Conservation (phyloP, 2,888 invertebrate genomes). For the Eugnorisma glareosa region DNA sequence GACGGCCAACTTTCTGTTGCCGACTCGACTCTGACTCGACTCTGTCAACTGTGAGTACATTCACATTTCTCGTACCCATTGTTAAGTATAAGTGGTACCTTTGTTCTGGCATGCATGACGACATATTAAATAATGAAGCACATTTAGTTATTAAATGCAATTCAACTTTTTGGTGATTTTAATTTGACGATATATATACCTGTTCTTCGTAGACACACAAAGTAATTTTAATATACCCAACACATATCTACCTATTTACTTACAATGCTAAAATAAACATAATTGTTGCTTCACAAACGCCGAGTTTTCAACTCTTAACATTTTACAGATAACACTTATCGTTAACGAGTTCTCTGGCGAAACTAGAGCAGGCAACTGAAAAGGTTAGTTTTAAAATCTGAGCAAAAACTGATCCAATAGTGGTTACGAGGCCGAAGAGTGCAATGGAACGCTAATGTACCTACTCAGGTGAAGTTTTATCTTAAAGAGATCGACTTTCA, state of each 20-base stretch:
- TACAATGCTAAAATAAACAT: not conserved
- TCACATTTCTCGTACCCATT: constrained; percentile 18
- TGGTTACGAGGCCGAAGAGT: constrained; percentile 35
- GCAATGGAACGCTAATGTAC: constrained; percentile 33
- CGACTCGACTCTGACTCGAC: constrained; percentile 59
- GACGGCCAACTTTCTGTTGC: constrained; percentile 63
- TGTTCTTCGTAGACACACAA: not conserved
- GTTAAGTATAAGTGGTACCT: not conserved
- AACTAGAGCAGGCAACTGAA: constrained; percentile 40
- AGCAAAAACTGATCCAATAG: constrained; percentile 33
- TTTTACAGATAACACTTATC: constrained; percentile 41
- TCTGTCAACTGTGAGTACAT: constrained; percentile 60
- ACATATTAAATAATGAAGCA: not conserved
- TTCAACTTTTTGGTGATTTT: not conserved
- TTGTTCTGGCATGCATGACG: not conserved
- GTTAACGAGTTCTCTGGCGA: constrained; percentile 44
- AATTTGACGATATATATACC: not conserved
- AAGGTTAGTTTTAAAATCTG: constrained; percentile 39
- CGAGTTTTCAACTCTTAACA: constrained; percentile 6
- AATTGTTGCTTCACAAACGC: not conserved
- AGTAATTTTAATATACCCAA: not conserved
- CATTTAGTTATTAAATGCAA: not conserved
- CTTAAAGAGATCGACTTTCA: constrained; percentile 23
- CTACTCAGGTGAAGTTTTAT: constrained; percentile 25
- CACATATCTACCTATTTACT: not conserved